These are phyloP conservation scores for Papilio machaon DNA, from an alignment of 1,140 invertebrate species.

Conservation along the genomic window DNA sequence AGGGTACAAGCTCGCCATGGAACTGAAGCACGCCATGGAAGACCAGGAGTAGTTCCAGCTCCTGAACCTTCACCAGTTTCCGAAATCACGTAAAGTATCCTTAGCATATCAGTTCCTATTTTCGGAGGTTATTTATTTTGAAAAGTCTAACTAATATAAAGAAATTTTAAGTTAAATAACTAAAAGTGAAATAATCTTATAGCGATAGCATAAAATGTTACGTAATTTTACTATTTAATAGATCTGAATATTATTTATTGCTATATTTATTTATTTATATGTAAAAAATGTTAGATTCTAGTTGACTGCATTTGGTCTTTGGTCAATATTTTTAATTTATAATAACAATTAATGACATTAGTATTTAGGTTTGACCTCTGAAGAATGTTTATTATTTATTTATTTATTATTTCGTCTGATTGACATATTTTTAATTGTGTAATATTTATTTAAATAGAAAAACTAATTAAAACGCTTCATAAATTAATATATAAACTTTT, in stretches of 20 bases:
- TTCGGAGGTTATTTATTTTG: not conserved
- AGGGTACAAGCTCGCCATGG: slow-evolving; percentile 93
- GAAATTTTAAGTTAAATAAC: not conserved
- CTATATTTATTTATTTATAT: not conserved
- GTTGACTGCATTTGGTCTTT: not conserved
- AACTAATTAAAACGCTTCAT: not conserved
- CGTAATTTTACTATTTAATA: not conserved
- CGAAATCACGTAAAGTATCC: not conserved
- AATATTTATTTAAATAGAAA: not conserved
- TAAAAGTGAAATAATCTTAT: not conserved
- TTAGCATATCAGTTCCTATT: not conserved
- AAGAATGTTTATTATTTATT: not conserved
- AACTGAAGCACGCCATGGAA: slow-evolving; percentile 86
- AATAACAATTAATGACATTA: not conserved
- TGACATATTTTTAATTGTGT: not conserved
- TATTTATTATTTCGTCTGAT: not conserved
- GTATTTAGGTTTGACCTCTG: not conserved
- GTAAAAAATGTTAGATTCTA: not conserved
- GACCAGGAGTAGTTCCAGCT: slow-evolving; percentile 51
- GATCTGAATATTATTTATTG: not conserved
- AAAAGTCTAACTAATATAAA: not conserved
- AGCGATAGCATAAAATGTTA: not conserved
- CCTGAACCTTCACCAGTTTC: not conserved
- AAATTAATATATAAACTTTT: too few species aligned
- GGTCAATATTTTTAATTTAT: not conserved